phyloP scores from a whole-genome alignment of 2,797 vertebrate species.

The Oophaga sylvatica region DNA sequence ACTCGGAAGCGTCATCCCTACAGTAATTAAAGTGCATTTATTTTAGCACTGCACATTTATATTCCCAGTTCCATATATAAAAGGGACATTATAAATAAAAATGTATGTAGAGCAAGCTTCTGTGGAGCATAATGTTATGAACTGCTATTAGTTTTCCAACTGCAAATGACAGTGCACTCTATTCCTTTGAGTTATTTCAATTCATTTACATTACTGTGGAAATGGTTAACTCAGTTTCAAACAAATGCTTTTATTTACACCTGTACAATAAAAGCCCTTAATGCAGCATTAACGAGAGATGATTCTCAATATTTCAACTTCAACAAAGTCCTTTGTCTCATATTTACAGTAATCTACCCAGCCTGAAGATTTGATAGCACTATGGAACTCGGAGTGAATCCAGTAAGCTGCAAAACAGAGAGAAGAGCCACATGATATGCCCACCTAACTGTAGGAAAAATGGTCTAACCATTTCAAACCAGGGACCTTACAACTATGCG shows the following conservation, averaged over 20 bases:
- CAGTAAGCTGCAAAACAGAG: not conserved
- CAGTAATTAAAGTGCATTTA: slow-evolving; percentile 47
- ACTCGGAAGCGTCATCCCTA: slow-evolving; percentile 26
- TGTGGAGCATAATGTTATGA: slow-evolving; percentile 15
- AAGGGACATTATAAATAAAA: slow-evolving; percentile 32
- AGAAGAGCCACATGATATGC: not conserved
- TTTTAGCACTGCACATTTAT: slow-evolving; percentile 34
- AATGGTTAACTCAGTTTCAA: not conserved
- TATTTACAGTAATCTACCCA: not conserved
- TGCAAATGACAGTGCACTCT: slow-evolving; percentile 6
- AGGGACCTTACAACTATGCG: too few relatives aligned
- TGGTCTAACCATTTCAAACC: not conserved
- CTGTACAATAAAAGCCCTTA: not conserved
- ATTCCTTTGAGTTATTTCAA: not conserved
- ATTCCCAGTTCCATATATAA: slow-evolving; percentile 25
- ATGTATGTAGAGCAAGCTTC: slow-evolving; percentile 16
- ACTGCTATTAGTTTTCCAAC: slow-evolving; percentile 15
- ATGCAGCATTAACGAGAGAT: not conserved
- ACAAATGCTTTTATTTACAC: not conserved
- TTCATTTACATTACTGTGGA: not conserved
- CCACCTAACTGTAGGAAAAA: not conserved
- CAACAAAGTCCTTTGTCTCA: not conserved
- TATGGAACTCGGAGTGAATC: not conserved
- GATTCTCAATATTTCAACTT: not conserved
- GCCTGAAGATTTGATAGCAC: not conserved